Base-by-base conservation (phyloP, 2,888 invertebrate genomes). In the Miltochrista miniata region DNA sequence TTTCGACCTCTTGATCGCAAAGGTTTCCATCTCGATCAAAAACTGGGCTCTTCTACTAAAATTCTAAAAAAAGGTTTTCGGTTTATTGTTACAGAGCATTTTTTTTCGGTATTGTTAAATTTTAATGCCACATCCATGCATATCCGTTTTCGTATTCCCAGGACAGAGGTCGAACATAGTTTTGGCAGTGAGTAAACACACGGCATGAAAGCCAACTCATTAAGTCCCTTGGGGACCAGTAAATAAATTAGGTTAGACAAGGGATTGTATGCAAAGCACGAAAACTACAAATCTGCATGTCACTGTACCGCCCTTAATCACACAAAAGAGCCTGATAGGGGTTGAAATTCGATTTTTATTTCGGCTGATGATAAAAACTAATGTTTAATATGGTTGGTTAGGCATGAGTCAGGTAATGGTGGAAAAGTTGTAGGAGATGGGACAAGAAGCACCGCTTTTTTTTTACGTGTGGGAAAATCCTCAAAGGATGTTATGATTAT, bases 211-310 rank as follows among this genome's bases (percentile, higher is more conserved):
- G 33, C 38, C 37, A 37, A 33, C 24, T 31, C 15, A 51, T 51
- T 45, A 42, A 31, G 24, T n/a, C 51, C 46, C 36, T 12, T 12
- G 18, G 42, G 36, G 12, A 37, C 11, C 18, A 37, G 42, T 37
- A 24, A 45, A 33, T 35, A 24, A 48, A 12, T 38, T 42, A 42
- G 33, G 43, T 30, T 42, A 24, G n/a, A n/a, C 33, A 8, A 42
- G 42, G 46, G 45, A 37, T 33, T 37, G 37, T 51, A 51, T 51
- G 51, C 46, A 51, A 51, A 51, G n/a, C 13, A 13, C 33, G 42
- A 33, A 14, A 42, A 38, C 46, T 42, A 42, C 46, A 41, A 38
- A 49, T 24, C 43, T 29, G 36, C 45, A 29, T 15, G 33, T 49
- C 18, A 44, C 29, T 44, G 29, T 15, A 10, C 33, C 38, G 18